Percentiles rank a stretch among this genome's conserved stretches.
Evolutionary conservation across 2,797 vertebrate species (phyloP).

Genomic region (Mus caroli): DNA sequence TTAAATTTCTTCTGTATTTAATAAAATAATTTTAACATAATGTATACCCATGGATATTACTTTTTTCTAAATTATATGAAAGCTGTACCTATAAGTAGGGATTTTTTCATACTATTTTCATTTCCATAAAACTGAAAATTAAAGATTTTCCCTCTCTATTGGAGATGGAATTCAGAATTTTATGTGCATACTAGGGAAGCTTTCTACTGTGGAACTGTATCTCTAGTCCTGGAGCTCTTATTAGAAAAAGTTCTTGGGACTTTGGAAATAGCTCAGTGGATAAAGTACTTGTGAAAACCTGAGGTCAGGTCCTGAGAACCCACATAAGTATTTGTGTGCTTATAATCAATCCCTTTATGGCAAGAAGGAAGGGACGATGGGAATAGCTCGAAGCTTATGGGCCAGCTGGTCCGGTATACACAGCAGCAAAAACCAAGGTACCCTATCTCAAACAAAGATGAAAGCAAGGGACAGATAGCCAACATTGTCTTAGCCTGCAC

Average conservation of each 20-base stretch:
- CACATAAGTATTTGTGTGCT: not conserved
- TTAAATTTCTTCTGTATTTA: conserved; percentile 26
- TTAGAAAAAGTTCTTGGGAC: conserved; percentile 50
- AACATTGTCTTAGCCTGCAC: not conserved
- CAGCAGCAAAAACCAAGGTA: not conserved
- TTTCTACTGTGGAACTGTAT: not conserved
- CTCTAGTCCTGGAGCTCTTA: not conserved
- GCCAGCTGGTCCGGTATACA: not conserved
- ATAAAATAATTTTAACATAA: conserved; percentile 57
- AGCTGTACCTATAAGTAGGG: conserved; percentile 17
- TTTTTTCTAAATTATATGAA: not conserved
- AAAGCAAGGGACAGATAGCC: not conserved
- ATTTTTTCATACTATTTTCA: conserved; percentile 68
- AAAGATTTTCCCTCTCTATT: not conserved
- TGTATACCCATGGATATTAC: fast-evolving
- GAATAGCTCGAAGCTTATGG: not conserved
- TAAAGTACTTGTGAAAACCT: not conserved
- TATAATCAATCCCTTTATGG: not conserved
- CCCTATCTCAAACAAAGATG: not conserved
- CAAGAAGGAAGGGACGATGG: not conserved
- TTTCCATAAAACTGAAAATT: conserved; percentile 64
- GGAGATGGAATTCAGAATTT: not conserved
- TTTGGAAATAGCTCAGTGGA: not conserved
- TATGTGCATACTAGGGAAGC: not conserved
- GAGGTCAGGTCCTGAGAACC: not conserved